Evolutionary conservation across 92 coral and sea anemone genomes (phyloP).

Genomic region (Parazoanthus darwini): DNA sequence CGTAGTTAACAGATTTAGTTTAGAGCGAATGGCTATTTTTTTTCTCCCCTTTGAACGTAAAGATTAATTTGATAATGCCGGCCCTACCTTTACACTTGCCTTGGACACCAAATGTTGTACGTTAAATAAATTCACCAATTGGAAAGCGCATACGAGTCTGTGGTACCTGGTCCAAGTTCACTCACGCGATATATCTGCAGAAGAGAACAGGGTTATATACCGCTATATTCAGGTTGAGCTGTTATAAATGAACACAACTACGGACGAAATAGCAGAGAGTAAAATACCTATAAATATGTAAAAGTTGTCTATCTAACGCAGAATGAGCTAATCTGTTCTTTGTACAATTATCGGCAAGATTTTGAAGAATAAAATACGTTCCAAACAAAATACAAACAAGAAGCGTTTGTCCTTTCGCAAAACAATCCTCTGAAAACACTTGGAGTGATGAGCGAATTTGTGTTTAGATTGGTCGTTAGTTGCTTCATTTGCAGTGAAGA

Average conservation of each 20-base stretch:
- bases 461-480: conserved; percentile 24
- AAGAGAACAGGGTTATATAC: background rate
- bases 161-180: background rate
- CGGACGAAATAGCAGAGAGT: background rate
- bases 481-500: conserved; percentile 17
- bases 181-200: background rate
- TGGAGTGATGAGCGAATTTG: background rate
- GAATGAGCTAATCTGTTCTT: background rate
- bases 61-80: background rate
- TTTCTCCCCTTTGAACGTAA: background rate
- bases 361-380: background rate
- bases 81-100: background rate
- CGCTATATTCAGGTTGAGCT: background rate
- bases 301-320: background rate
- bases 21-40: background rate
- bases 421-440: background rate
- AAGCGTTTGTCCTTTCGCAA: background rate
- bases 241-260: background rate
- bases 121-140: background rate
- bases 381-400: background rate
- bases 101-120: background rate
- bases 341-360: background rate
- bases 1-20: background rate
- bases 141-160: background rate
- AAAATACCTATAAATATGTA: background rate